phyloP scores from a whole-genome alignment of 2,888 invertebrate genomes.

The Periphyllus acericola region DNA sequence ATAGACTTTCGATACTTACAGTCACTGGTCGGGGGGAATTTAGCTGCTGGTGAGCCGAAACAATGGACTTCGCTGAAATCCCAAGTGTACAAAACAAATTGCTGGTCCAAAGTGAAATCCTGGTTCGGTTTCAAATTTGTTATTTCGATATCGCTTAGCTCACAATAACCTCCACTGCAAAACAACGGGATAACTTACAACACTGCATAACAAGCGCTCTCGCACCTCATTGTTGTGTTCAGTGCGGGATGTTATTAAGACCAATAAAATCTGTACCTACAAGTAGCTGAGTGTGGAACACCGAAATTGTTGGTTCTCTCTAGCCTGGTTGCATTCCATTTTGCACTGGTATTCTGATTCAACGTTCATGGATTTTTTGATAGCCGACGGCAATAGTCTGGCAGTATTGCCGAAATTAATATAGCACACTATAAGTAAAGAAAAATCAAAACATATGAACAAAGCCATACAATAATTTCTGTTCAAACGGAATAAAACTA shows the following conservation, averaged over 20 bases:
- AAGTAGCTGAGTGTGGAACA: conserved; percentile 83
- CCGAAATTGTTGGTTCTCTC: conserved; percentile 73
- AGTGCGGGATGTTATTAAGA: neutral
- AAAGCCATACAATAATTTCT: neutral
- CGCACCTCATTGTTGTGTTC: neutral
- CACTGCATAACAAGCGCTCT: no score
- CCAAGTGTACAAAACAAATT: conserved; percentile 82
- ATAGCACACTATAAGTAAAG: conserved; percentile 75
- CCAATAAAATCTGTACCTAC: conserved; percentile 67
- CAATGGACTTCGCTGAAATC: conserved; percentile 82
- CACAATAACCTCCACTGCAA: conserved; percentile 72
- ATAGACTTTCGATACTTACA: neutral
- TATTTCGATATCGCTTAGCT: conserved; percentile 81
- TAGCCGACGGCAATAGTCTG: conserved; percentile 74
- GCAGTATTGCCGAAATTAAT: conserved; percentile 82
- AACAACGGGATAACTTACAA: neutral
- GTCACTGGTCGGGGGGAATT: conserved; percentile 56
- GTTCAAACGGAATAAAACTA: neutral
- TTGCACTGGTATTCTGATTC: conserved; percentile 77
- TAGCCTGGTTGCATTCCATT: conserved; percentile 73
- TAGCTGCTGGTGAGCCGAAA: conserved; percentile 64
- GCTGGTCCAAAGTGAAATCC: conserved; percentile 77
- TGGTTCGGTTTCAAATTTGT: conserved; percentile 79
- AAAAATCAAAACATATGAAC: neutral
- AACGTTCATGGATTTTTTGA: conserved; percentile 75